Percentiles rank a stretch among this genome's conserved stretches.
Evolutionary conservation across 2,113 vertebrate genomes (phyloP).

Genomic region (Gopherus evgoodei): DNA sequence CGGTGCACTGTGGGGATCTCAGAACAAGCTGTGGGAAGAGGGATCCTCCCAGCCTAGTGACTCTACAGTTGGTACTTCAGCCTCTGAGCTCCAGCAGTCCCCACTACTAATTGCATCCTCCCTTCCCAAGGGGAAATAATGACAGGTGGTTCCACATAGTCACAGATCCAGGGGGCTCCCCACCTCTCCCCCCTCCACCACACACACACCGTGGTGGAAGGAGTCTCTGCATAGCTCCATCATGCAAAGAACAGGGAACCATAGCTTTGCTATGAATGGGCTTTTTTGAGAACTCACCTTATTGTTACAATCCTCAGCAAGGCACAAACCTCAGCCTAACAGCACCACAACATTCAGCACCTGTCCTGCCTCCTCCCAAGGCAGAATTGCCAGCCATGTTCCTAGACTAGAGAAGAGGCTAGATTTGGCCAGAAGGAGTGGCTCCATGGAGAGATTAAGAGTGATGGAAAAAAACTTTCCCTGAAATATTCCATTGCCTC

Average conservation of each 20-base stretch:
- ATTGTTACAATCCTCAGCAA: neutral
- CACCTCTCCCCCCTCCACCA: too few species aligned
- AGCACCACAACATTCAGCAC: neutral
- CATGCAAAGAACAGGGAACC: neutral
- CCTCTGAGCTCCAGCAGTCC: too few species aligned
- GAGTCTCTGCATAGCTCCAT: neutral
- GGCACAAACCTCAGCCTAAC: neutral
- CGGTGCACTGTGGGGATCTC: neutral
- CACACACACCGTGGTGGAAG: neutral
- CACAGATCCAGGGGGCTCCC: neutral
- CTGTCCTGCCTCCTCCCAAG: too few species aligned
- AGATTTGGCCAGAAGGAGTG: too few species aligned
- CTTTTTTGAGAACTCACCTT: neutral
- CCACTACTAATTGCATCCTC: too few species aligned
- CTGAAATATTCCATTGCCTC: neutral
- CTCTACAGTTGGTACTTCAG: too few species aligned
- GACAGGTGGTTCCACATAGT: too few species aligned
- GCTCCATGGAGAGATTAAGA: too few species aligned
- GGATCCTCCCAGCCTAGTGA: neutral
- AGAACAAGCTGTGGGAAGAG: too few species aligned
- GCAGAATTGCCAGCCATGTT: too few species aligned
- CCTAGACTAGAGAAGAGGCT: neutral
- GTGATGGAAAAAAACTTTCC: neutral
- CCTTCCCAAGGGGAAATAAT: neutral
- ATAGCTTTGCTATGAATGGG: too few species aligned